These are phyloP conservation scores for Scaptomyza tumidula DNA, from an alignment of 2,888 invertebrate genomes.

Conservation along the genomic window DNA sequence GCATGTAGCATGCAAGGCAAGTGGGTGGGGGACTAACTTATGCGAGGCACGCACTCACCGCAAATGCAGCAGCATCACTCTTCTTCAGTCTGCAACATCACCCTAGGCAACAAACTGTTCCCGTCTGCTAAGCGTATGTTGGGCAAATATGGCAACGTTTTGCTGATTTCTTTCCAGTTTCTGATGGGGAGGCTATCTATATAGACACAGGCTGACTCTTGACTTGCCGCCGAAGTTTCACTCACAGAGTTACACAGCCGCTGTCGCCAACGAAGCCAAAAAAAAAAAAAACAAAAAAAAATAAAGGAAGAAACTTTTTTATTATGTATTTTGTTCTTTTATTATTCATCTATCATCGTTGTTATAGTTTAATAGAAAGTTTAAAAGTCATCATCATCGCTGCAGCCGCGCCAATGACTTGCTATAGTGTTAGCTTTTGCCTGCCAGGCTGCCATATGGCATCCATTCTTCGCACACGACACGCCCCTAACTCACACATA, in stretches of 20 bases:
- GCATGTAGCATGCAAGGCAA: not conserved
- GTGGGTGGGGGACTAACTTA: slow-evolving; percentile 65
- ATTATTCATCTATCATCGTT: slow-evolving; percentile 79
- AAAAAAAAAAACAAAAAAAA: slow-evolving; percentile 4
- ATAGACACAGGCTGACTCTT: not conserved
- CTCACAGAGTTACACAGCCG: slow-evolving; percentile 46
- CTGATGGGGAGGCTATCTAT: not conserved
- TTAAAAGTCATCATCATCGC: slow-evolving; percentile 72
- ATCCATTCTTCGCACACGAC: slow-evolving; percentile 19
- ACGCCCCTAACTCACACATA: slow-evolving; percentile 49
- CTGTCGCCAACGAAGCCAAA: slow-evolving; percentile 65
- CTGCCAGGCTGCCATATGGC: slow-evolving; percentile 58
- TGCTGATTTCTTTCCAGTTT: slow-evolving; percentile 53
- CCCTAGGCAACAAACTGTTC: slow-evolving; percentile 48
- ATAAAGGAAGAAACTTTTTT: slow-evolving; percentile 60
- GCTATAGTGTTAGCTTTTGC: slow-evolving; percentile 34
- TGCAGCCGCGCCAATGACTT: slow-evolving; percentile 69
- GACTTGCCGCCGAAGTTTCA: slow-evolving; percentile 46
- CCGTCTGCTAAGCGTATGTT: slow-evolving; percentile 40
- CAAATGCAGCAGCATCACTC: slow-evolving; percentile 79
- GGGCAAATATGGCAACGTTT: slow-evolving; percentile 68
- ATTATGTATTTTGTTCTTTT: slow-evolving; percentile 78
- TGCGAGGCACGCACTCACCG: slow-evolving; percentile 79
- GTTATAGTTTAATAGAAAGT: slow-evolving; percentile 80
- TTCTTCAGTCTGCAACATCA: slow-evolving; percentile 61